phyloP scores from a whole-genome alignment of 2,888 invertebrate genomes.

The Clusia tigrina region DNA sequence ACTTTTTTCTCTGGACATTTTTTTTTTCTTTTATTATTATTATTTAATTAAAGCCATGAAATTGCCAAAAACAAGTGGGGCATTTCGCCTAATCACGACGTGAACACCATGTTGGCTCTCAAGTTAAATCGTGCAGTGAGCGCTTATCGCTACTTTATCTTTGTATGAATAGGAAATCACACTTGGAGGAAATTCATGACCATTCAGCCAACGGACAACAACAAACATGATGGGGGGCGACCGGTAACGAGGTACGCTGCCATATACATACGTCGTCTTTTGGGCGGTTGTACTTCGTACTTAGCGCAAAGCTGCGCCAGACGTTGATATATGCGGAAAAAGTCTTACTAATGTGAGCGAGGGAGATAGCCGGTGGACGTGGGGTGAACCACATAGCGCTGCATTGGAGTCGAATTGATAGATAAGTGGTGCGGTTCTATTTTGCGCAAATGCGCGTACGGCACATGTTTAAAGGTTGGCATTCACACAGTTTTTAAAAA shows the following conservation, averaged over 20 bases:
- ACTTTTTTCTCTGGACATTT: too few relatives aligned
- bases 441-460: not conserved
- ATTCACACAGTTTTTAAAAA: not conserved
- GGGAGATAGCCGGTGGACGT: not conserved
- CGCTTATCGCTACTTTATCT: not conserved
- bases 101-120: not conserved
- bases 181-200: slow-evolving; percentile 20
- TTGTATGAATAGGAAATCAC: not conserved
- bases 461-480: not conserved
- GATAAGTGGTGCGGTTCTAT: not conserved
- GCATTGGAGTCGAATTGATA: not conserved
- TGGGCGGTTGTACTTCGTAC: slow-evolving; percentile 39
- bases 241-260: not conserved
- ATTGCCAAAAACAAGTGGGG: slow-evolving; percentile 19
- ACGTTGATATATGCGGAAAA: slow-evolving; percentile 2
- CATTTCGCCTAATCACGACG: slow-evolving; percentile 10
- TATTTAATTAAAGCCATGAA: too few relatives aligned
- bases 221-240: slow-evolving; percentile 12
- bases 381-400: not conserved
- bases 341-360: not conserved
- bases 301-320: not conserved
- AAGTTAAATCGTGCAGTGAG: not conserved
- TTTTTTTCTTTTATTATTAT: too few relatives aligned
- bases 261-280: slow-evolving; percentile 28
- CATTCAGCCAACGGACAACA: not conserved